Evolutionary conservation across 2,113 vertebrate genomes (phyloP).

Genomic region (Epinephelus fuscoguttatus): DNA sequence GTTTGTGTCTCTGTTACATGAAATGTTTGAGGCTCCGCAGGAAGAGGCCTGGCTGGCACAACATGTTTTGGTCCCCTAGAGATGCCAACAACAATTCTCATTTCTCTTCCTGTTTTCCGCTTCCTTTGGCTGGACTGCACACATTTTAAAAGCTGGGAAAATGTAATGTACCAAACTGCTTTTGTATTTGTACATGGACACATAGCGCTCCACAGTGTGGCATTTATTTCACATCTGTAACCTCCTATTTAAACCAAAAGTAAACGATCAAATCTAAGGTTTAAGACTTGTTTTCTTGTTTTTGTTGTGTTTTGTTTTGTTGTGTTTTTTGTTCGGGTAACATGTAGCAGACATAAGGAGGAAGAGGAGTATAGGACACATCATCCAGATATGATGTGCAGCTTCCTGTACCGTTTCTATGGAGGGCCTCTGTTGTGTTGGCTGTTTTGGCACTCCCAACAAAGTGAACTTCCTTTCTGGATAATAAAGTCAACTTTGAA

Average conservation of each 20-base stretch:
- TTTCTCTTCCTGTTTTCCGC: slow-evolving; percentile 48
- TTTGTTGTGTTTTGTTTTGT: no score
- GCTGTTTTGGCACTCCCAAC: neutral
- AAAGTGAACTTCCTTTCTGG: neutral
- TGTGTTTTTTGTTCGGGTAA: neutral
- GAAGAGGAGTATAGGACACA: no score
- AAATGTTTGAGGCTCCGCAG: slow-evolving; percentile 1
- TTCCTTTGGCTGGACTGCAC: slow-evolving; percentile 4
- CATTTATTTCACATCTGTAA: neutral
- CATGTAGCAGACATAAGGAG: neutral
- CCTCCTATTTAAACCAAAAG: neutral
- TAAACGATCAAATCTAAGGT: neutral
- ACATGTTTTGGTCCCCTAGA: slow-evolving; percentile 40
- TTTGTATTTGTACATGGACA: neutral
- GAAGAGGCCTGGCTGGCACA: slow-evolving; percentile 20
- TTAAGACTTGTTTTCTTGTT: neutral
- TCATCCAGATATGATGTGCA: neutral
- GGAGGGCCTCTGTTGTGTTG: neutral
- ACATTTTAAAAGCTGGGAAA: neutral
- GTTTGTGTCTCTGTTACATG: neutral
- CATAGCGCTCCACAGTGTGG: neutral
- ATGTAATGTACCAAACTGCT: neutral
- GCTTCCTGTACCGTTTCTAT: neutral
- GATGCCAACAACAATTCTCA: slow-evolving; percentile 47
- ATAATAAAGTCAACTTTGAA: neutral